Conservation (phyloP, 2,888 invertebrate species). For the Acheta domesticus region DNA sequence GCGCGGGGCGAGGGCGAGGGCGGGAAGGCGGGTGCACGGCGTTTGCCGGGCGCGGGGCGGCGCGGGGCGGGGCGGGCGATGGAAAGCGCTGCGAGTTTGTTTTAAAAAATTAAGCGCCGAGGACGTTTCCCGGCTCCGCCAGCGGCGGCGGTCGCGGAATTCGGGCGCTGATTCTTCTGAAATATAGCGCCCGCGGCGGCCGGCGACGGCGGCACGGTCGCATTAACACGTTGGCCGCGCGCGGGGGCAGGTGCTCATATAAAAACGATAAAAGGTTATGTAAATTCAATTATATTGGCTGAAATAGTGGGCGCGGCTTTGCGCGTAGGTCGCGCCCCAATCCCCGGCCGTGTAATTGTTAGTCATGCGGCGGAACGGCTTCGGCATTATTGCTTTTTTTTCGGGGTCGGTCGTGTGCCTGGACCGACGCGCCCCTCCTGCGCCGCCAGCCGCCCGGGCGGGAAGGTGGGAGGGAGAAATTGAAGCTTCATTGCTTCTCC, state of each 20-base stretch:
- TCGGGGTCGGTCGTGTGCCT: neutral
- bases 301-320: constrained; percentile 20
- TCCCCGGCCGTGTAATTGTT: constrained; percentile 7
- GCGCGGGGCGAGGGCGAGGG: no score
- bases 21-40: no score
- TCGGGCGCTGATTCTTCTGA: neutral
- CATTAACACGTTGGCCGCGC: neutral
- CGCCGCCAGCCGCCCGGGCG: no score
- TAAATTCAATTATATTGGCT: constrained; percentile 24
- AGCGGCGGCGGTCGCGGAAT: neutral
- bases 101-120: neutral
- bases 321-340: neutral
- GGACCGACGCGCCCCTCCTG: no score
- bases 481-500: no score
- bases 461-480: no score
- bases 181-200: neutral
- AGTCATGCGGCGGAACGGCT: neutral
- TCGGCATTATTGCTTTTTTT: neutral
- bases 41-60: no score
- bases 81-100: no score
- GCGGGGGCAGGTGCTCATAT: constrained; percentile 29
- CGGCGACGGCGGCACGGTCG: neutral
- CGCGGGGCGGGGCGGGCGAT: no score
- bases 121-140: neutral
- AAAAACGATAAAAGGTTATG: constrained; percentile 30